Evolutionary conservation across 2,888 invertebrate species (phyloP), one percentile per base, ranked within the genome.

Genomic region (Parnassius glacialis): DNA sequence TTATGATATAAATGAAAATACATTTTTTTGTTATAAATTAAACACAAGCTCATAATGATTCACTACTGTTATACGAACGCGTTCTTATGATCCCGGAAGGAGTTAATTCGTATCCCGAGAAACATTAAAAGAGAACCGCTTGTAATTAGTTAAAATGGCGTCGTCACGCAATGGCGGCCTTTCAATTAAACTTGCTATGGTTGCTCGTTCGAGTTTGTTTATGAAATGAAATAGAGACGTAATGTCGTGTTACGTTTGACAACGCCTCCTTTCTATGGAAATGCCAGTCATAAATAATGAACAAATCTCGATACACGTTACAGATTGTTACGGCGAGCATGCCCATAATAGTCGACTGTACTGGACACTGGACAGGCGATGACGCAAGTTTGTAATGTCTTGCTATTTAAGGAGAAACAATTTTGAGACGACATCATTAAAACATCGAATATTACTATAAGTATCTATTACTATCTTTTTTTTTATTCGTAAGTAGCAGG

Each of bases 71-170:
- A 34, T 34, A 34, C 34, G 34, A 5, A 34, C 7, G 3, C 34
- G 7, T 34, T 34, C 34, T 44, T 61, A 9, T 61, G 55, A 61
- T 20, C 55, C 55, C 55, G 60, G 60, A 61, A 61, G 60, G 44
- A 55, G 50, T 54, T 48, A 51, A 50, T 61, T 55, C 12, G 34
- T 55, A 61, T 13, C 20, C 20, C 34, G 47, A 50, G 52, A 57
- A 61, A 25, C 47, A 42, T 11, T 53, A n/a, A 62, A 47, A 57
- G 57, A 43, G 51, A 52, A 57, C 48, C 57, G 53, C 52, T 12
- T 48, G 12, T 47, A 54, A 58, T 62, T 54, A 52, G 47, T 53
- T 53, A 44, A 62, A 48, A 62, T 58, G 58, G 52, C 57, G 13
- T 7, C 34, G 12, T 16, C 10, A 57, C 16, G 48, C 54, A 58